phyloP scores from a whole-genome alignment of 2,888 invertebrate genomes.

The Eilema griseolum region DNA sequence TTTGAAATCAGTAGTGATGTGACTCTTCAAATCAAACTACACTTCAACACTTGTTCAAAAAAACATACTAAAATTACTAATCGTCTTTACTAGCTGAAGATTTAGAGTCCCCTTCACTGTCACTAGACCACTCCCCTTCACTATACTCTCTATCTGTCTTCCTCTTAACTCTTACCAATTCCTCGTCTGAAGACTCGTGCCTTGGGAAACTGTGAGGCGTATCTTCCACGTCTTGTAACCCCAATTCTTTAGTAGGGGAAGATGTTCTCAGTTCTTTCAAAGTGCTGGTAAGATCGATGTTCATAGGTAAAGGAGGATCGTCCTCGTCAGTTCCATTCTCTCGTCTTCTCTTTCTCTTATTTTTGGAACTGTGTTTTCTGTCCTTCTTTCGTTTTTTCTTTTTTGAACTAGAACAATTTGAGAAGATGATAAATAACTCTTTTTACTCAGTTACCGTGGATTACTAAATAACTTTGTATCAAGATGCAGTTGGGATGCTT shows the following conservation, averaged over 20 bases:
- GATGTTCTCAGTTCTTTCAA: constrained; percentile 72
- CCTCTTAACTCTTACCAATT: constrained; percentile 50
- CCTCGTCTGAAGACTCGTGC: constrained; percentile 60
- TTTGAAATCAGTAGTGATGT: not conserved
- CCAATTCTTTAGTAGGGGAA: constrained; percentile 74
- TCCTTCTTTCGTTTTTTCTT: constrained; percentile 78
- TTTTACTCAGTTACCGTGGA: too few relatives aligned
- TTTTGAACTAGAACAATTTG: constrained; percentile 62
- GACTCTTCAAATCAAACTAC: not conserved
- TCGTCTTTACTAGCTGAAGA: constrained; percentile 52
- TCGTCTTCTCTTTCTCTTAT: constrained; percentile 65
- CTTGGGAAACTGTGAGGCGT: constrained; percentile 33
- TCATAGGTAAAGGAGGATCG: constrained; percentile 56
- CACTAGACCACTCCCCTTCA: constrained; percentile 84
- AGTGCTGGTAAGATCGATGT: constrained; percentile 73
- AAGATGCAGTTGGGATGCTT: constrained; percentile 30
- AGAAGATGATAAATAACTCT: too few relatives aligned
- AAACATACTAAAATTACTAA: not conserved
- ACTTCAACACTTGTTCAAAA: not conserved
- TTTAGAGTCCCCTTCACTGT: constrained; percentile 71
- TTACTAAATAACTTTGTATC: too few relatives aligned
- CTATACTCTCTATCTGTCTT: constrained; percentile 76
- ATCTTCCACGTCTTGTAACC: constrained; percentile 55
- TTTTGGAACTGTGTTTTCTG: constrained; percentile 69
- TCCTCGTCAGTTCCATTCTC: constrained; percentile 57